Base-by-base conservation (phyloP, 2,797 vertebrate species). In the Centroberyx gerrardi region DNA sequence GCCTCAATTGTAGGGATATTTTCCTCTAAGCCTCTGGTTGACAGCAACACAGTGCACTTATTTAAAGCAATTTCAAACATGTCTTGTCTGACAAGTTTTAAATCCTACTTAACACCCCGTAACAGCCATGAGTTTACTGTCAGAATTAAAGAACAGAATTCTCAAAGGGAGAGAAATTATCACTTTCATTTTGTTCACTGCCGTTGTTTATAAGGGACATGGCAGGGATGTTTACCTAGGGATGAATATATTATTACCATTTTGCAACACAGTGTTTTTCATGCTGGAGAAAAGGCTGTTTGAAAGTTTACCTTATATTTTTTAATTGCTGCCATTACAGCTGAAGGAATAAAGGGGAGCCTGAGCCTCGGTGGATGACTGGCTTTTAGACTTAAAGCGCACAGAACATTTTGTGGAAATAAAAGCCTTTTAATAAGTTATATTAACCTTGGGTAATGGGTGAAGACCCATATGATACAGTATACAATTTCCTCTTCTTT, bases 61-160 rank as follows among this genome's bases (percentile, higher is more conserved):
- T 96, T 96, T 95, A 95, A 95, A 96, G 95, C 94, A 95, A 96
- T 96, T 96, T 96, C 95, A 96, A 96, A 96, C 95, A 96, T 95
- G 95, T 95, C 95, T 95, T 96, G 95, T 96, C 93, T 96, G 95
- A 96, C 95, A 96, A 96, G 95, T 96, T 96, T 95, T 95, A 96
- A 96, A 95, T 96, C 95, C 95, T 95, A 94, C 95, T 95, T 96
- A 96, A 95, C 95, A 94, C 94, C 95, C 94, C 93, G 88, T 95
- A 96, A 96, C 95, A 95, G 94, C 94, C 88, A 93, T 78, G 88
- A 95, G 94, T 96, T 96, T 96, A 95, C 95, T 95, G 95, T 96
- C 95, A 95, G 95, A 95, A 96, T 96, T 95, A 96, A 95, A 95
- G 93, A 93, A 94, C 92, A 90, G 86, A 93, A 95, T 95, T 95